Evolutionary conservation across 2,888 invertebrate species (phyloP).

Genomic region (Melanostoma scalare): DNA sequence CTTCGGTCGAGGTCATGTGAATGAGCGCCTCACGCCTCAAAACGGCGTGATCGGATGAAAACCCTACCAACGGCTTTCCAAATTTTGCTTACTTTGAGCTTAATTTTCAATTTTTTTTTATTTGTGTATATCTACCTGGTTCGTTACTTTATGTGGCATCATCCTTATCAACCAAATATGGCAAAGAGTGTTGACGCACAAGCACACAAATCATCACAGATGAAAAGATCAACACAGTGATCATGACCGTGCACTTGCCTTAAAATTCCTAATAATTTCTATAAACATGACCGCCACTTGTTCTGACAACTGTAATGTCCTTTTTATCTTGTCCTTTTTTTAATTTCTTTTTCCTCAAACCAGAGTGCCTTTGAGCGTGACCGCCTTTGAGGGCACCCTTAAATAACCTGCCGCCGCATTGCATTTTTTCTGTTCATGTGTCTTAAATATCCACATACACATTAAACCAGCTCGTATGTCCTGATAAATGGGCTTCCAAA

Average conservation of each 20-base stretch:
- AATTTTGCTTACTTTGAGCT: background rate
- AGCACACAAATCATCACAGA: constrained; percentile 66
- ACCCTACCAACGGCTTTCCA: no score
- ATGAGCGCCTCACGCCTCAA: no score
- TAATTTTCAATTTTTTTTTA: background rate
- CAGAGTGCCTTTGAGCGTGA: constrained; percentile 70
- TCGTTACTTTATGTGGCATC: background rate
- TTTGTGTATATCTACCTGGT: background rate
- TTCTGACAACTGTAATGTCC: constrained; percentile 67
- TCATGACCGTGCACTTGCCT: constrained; percentile 59
- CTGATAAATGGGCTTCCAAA: constrained; percentile 75
- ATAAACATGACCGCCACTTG: constrained; percentile 71
- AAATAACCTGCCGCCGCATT: constrained; percentile 57
- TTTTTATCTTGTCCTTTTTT: constrained; percentile 63
- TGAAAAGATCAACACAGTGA: constrained; percentile 59
- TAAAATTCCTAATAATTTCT: constrained; percentile 69
- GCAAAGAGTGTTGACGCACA: constrained; percentile 62
- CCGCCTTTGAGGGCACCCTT: constrained; percentile 60
- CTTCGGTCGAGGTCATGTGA: no score
- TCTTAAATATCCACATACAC: constrained; percentile 61
- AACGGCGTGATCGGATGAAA: no score
- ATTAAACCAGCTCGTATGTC: constrained; percentile 72
- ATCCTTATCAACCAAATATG: constrained; percentile 66
- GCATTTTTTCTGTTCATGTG: constrained; percentile 36
- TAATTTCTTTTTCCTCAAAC: constrained; percentile 57